Percentiles rank a stretch among this genome's conserved stretches.
Evolutionary conservation across 2,888 invertebrate species (phyloP).

Genomic region (Tenthredo notha): DNA sequence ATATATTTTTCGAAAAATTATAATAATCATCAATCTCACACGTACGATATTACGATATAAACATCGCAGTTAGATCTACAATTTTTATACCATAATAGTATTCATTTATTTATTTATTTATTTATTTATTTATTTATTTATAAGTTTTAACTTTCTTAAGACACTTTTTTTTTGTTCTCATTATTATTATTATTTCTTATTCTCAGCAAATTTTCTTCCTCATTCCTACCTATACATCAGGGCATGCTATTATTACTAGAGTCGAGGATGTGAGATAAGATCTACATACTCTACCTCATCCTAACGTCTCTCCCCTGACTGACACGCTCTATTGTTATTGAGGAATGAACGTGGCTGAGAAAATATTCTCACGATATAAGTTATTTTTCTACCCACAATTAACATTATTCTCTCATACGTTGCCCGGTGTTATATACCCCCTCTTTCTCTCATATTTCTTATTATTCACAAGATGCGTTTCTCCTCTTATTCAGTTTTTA

Average conservation of each 20-base stretch:
- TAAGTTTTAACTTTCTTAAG: background rate
- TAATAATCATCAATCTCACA: background rate
- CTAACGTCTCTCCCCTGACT: background rate
- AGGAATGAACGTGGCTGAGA: conserved; percentile 17
- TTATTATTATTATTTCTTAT: background rate
- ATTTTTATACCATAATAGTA: background rate
- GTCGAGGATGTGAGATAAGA: conserved; percentile 39
- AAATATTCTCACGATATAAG: conserved; percentile 72
- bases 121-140: background rate
- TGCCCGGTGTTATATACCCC: background rate
- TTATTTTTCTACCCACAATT: conserved; percentile 77
- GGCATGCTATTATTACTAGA: background rate
- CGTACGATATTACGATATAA: background rate
- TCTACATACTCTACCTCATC: conserved; percentile 3
- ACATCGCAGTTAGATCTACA: background rate
- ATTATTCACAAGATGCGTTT: background rate
- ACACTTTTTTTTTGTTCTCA: background rate
- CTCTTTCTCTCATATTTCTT: background rate
- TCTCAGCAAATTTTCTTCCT: background rate
- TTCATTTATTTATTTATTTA: background rate
- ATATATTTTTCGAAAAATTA: background rate
- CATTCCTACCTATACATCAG: background rate
- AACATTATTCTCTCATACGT: conserved; percentile 62
- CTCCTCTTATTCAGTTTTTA: background rate
- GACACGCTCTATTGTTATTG: conserved; percentile 40